Conservation (phyloP, 2,113 vertebrate species). For the Eptesicus fuscus region DNA sequence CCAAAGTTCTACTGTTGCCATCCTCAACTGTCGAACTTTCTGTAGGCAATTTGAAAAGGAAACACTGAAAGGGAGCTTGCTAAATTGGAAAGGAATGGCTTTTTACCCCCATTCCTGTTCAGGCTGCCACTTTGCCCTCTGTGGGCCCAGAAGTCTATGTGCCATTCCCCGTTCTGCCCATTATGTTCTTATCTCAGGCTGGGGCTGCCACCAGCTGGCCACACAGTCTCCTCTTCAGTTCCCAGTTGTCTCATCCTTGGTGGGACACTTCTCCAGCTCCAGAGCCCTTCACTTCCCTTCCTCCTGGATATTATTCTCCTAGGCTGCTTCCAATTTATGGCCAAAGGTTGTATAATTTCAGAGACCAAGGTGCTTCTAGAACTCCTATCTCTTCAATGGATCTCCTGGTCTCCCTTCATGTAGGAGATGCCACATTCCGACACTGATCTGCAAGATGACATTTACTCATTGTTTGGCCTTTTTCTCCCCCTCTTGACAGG, state of each 20-base stretch:
- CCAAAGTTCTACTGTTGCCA: not conserved
- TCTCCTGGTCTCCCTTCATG: not conserved
- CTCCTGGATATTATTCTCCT: not conserved
- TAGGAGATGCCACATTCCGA: not conserved
- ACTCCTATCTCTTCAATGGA: rapidly evolving
- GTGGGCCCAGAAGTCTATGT: not conserved
- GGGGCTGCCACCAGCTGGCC: not conserved
- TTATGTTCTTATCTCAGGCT: not conserved
- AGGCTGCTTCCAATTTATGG: no score
- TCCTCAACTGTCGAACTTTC: not conserved
- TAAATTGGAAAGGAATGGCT: not conserved
- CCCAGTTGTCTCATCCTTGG: not conserved
- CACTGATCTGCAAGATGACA: not conserved
- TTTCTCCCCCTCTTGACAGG: not conserved
- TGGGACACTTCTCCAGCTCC: not conserved
- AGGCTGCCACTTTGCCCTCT: rapidly evolving
- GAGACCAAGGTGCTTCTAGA: not conserved
- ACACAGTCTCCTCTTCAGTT: not conserved
- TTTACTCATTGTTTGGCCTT: not conserved
- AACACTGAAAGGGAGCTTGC: not conserved
- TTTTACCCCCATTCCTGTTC: rapidly evolving
- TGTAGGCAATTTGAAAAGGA: not conserved
- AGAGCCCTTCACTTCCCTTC: not conserved
- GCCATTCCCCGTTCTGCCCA: not conserved
- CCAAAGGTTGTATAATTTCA: not conserved